Evolutionary conservation across 2,797 vertebrate species (phyloP).

Genomic region (Typhlichthys subterraneus): DNA sequence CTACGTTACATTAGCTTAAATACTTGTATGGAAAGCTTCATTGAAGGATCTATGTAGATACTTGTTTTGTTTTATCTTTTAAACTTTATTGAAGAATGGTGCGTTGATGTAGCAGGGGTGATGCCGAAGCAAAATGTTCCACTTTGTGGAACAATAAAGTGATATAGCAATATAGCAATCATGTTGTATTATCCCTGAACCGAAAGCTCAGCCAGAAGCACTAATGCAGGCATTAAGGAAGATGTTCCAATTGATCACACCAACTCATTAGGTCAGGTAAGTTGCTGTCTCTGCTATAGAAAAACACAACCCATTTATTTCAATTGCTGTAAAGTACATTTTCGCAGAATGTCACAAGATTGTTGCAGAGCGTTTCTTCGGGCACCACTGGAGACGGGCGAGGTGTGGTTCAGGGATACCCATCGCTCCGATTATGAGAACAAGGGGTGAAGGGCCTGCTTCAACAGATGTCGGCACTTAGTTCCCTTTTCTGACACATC

Average conservation of each 20-base stretch:
- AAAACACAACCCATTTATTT: too few species aligned
- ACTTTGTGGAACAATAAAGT: too few species aligned
- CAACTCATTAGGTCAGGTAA: constrained; percentile 19
- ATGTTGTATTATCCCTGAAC: constrained; percentile 37
- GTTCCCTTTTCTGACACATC: constrained; percentile 76
- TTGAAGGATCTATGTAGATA: too few species aligned
- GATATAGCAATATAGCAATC: constrained; percentile 26
- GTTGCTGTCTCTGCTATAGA: too few species aligned
- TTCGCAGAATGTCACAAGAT: neutral
- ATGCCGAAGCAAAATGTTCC: too few species aligned
- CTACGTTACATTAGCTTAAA: constrained; percentile 31
- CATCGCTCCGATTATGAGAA: constrained; percentile 38
- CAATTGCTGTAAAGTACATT: too few species aligned
- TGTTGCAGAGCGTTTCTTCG: neutral
- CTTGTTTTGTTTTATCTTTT: too few species aligned
- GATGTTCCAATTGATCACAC: constrained; percentile 5
- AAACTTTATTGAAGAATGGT: too few species aligned
- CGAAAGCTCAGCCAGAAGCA: constrained; percentile 42
- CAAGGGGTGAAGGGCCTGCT: constrained; percentile 56
- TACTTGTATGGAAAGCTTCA: too few species aligned
- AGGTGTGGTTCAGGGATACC: constrained; percentile 8
- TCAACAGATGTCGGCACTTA: constrained; percentile 65
- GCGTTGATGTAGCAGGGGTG: too few species aligned
- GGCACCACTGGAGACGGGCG: constrained; percentile 2
- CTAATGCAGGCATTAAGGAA: constrained; percentile 29